A percentile compares a stretch with the other conserved stretches of the same genome.
phyloP scores from a whole-genome alignment of 2,113 vertebrate species.

The Hylia prasina region DNA sequence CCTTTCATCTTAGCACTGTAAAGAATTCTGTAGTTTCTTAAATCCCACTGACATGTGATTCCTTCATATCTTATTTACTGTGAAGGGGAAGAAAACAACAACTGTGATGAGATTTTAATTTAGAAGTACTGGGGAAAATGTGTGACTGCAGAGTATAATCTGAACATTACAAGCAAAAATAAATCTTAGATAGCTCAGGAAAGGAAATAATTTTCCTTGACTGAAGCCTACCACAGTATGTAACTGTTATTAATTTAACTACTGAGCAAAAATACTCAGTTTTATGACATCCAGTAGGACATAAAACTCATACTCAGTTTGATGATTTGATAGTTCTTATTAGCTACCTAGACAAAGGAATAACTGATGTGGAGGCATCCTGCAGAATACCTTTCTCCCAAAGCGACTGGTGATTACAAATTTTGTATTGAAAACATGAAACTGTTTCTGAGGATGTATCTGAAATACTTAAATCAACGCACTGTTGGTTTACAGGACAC shows the following conservation, averaged over 20 bases:
- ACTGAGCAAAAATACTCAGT: neutral
- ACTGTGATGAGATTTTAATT: slow-evolving; percentile 8
- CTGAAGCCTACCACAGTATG: neutral
- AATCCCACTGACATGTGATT: neutral
- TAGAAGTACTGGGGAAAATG: neutral
- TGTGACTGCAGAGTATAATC: neutral
- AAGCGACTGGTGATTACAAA: neutral
- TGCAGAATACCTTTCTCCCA: neutral
- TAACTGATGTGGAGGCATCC: neutral
- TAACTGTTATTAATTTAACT: neutral
- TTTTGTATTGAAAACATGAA: neutral
- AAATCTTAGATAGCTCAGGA: neutral
- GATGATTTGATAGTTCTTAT: neutral
- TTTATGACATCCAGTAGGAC: neutral
- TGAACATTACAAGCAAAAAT: neutral
- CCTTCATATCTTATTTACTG: neutral
- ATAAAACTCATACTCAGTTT: neutral
- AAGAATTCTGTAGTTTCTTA: neutral
- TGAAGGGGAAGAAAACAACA: neutral
- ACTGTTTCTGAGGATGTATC: neutral
- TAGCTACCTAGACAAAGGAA: neutral
- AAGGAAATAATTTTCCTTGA: neutral
- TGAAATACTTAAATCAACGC: neutral
- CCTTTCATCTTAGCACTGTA: neutral
- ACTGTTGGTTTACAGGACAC: neutral